Evolutionary conservation across 2,888 invertebrate species (phyloP).

Genomic region (Halictus ligatus): DNA sequence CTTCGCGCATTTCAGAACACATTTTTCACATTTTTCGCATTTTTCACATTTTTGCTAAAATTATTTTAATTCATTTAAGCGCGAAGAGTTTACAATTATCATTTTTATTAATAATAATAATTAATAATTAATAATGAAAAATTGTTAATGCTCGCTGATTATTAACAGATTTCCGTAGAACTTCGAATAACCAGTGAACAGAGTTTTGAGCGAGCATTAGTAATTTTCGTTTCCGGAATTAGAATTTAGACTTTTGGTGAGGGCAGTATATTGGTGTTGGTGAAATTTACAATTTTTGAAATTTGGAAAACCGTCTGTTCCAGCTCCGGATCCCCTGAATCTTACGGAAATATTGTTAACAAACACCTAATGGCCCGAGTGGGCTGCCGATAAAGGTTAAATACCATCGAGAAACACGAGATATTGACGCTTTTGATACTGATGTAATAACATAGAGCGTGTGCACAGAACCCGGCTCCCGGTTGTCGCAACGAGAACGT

Average conservation of each 20-base stretch:
- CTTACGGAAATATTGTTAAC: slow-evolving; percentile 53
- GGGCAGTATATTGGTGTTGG: too few relatives aligned
- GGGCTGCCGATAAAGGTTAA: slow-evolving; percentile 70
- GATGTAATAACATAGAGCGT: slow-evolving; percentile 79
- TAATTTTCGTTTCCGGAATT: too few relatives aligned
- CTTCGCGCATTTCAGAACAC: too few relatives aligned
- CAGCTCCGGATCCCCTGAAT: slow-evolving; percentile 29
- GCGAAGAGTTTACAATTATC: not conserved
- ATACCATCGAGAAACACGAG: slow-evolving; percentile 81
- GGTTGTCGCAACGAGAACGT: slow-evolving; percentile 41
- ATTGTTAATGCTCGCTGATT: not conserved
- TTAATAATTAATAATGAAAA: too few relatives aligned
- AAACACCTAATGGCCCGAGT: slow-evolving; percentile 55
- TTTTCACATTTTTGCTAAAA: too few relatives aligned
- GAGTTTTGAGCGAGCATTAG: too few relatives aligned
- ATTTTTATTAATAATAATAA: too few relatives aligned
- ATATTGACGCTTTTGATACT: slow-evolving; percentile 79
- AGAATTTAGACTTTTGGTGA: too few relatives aligned
- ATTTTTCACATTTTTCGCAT: too few relatives aligned
- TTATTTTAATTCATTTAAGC: too few relatives aligned
- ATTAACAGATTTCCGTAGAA: not conserved
- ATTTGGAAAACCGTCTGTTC: not conserved
- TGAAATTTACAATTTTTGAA: too few relatives aligned
- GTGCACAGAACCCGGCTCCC: slow-evolving; percentile 66
- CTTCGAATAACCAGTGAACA: not conserved